These are phyloP conservation scores for Maccullochella peelii DNA, from an alignment of 2,113 vertebrate genomes.

Conservation along the genomic window DNA sequence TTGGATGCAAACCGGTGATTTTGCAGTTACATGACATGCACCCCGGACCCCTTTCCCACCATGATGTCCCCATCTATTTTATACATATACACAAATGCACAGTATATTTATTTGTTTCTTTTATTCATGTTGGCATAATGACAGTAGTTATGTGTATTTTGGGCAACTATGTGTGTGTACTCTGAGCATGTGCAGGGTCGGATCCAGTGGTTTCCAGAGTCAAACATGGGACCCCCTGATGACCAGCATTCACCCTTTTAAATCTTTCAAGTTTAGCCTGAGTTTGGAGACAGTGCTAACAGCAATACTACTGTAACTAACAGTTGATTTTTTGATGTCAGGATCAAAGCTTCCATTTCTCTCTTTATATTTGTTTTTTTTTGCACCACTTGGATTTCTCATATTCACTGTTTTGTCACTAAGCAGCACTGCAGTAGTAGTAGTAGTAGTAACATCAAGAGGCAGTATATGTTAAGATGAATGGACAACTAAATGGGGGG, in stretches of 20 bases:
- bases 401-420: not conserved
- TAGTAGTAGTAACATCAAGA: not conserved
- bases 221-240: not conserved
- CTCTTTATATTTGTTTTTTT: not conserved
- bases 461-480: not conserved
- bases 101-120: not conserved
- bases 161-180: not conserved
- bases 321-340: not conserved
- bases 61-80: not conserved
- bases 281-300: not conserved
- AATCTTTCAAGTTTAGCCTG: not conserved
- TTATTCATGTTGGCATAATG: not conserved
- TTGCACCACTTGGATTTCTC: not conserved
- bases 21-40: not conserved
- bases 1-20: constrained; percentile 3
- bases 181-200: not conserved
- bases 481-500: not conserved
- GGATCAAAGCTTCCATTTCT: not conserved
- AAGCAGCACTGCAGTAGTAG: not conserved
- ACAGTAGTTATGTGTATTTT: not conserved
- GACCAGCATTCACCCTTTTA: not conserved
- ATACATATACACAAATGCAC: not conserved
- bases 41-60: not conserved
- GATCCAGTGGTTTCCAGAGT: not conserved
- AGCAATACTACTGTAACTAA: not conserved